A percentile compares a stretch with the other conserved stretches of the same genome.
Conservation (phyloP, 2,888 invertebrate genomes). For the Listrodromus nycthemerus region DNA sequence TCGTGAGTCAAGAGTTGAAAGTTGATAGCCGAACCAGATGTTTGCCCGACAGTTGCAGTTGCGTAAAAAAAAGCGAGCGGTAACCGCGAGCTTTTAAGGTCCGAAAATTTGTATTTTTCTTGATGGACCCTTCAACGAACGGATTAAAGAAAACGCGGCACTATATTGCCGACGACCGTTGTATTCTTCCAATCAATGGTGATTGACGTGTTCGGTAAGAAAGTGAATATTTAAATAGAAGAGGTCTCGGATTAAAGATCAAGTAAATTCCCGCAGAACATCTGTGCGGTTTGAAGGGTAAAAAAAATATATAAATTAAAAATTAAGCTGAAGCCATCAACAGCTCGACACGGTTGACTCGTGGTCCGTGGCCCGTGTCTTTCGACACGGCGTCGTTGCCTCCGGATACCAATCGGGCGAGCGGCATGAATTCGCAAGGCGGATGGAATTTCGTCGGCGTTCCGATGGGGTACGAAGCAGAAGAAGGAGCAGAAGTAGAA, state of each 20-base stretch:
- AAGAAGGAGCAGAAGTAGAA: neutral
- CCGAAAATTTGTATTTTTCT: neutral
- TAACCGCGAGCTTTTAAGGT: neutral
- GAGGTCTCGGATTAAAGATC: neutral
- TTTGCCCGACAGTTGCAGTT: neutral
- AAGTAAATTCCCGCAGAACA: neutral
- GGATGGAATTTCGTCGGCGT: conserved; percentile 47
- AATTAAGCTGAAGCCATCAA: neutral
- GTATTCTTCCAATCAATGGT: too few species aligned
- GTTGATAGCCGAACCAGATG: neutral
- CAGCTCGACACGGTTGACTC: neutral
- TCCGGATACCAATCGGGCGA: neutral
- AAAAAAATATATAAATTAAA: neutral
- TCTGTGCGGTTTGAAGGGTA: neutral
- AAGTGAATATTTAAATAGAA: neutral
- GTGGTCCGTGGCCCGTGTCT: neutral
- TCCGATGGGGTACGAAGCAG: conserved; percentile 9
- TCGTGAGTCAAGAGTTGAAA: neutral
- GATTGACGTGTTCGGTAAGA: neutral
- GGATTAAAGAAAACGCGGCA: neutral
- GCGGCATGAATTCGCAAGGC: conserved; percentile 43
- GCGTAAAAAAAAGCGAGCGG: neutral
- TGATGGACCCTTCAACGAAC: too few species aligned
- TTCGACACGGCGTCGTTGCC: neutral
- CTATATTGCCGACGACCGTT: neutral